A percentile compares a stretch with the other conserved stretches of the same genome.
Conservation (phyloP, 1,140 invertebrate species). For the Drosophila repleta region DNA sequence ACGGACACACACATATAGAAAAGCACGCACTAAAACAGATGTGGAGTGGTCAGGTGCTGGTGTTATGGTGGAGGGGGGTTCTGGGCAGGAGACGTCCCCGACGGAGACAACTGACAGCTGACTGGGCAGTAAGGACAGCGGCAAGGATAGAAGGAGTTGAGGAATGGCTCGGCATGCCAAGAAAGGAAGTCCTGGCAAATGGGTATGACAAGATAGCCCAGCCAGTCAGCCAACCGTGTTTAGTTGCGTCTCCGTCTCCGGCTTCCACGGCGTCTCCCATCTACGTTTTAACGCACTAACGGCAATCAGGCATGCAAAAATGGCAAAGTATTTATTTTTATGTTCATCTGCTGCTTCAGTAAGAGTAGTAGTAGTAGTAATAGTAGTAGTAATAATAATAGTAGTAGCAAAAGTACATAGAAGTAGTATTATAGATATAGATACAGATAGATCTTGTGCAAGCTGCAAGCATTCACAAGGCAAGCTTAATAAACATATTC, state of each 20-base stretch:
- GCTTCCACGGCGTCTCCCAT: conserved; percentile 19
- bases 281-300: conserved; percentile 41
- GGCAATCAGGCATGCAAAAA: conserved; percentile 44
- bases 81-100: conserved; percentile 16
- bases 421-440: no score
- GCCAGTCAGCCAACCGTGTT: conserved; percentile 3
- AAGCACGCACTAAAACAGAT: conserved; percentile 46
- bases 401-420: no score
- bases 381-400: no score
- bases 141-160: neutral
- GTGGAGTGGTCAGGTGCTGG: conserved; percentile 27
- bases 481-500: neutral
- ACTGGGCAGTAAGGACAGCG: neutral
- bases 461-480: neutral
- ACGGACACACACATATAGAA: conserved; percentile 30
- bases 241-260: conserved; percentile 5
- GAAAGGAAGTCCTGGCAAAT: neutral
- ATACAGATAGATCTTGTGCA: neutral
- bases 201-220: neutral
- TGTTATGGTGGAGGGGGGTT: neutral
- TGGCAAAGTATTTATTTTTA: conserved; percentile 16
- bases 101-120: conserved; percentile 40
- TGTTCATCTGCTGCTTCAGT: conserved; percentile 4
- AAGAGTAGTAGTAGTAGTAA: no score
- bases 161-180: neutral